Evolutionary conservation across 2,113 vertebrate species (phyloP), one percentile per base, ranked within the genome.

Genomic region (Haemorhous mexicanus): DNA sequence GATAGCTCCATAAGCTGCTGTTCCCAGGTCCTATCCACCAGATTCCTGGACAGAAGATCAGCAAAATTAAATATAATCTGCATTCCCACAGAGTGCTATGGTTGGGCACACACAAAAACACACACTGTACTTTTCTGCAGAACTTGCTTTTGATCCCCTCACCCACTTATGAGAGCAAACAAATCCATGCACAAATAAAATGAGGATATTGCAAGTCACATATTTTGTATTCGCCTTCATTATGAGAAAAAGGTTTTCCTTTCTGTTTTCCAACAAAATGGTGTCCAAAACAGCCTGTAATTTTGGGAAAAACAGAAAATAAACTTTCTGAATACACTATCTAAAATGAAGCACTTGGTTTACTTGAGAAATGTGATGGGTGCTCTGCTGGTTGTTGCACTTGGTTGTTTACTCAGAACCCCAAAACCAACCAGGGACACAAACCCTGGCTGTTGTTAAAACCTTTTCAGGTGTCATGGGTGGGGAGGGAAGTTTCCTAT

Each of bases 141-240:
- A 94, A 72, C 26, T 86, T 70, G 64, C 46, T 75, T 82, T 63
- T 49, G 46, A 77, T 73, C 46, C 43, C 3, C 7, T 69, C 22
- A 30, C 19, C 10, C 55, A 55, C 22, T 43, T 67, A 20, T 1
- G 79, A 43, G 14, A 84, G 64, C 64, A 84, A 94, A 83, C 49
- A 93, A 80, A 87, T 58, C 56, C 52, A 87, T 13, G 21, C 32
- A 87, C 58, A 95, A 94, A 82, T 55, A 59, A 93, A 90, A 90
- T 9, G 8, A 49, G 43, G 33, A 79, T 88, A 79, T 76, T 83
- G 72, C 79, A 83, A 92, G 50, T 77, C 59, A 44, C 9, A 0
- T n/a, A 85, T n/a, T 86, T 75, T 56, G 41, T 64, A 80, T 35
- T 52, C 3, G 1, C 15, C 33, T 63, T 61, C 41, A n/a, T 80